phyloP scores from a whole-genome alignment of 2,888 invertebrate genomes.

The Philereme vetulata region DNA sequence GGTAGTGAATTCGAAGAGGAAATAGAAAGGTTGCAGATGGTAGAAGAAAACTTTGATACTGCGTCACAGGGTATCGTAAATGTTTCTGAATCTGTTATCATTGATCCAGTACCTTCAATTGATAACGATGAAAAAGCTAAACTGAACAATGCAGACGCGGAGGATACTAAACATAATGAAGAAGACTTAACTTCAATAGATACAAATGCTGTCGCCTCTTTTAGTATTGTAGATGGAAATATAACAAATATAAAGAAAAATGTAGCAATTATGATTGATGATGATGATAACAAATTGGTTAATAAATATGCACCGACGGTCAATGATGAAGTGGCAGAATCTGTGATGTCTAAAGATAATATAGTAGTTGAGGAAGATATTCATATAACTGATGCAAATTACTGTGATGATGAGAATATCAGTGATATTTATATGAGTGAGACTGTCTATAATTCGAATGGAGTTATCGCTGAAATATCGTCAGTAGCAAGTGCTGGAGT shows the following conservation, averaged over 20 bases:
- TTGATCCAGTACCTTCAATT: constrained; percentile 10
- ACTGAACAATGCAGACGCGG: constrained; percentile 9
- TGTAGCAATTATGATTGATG: constrained; percentile 31
- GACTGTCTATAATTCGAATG: background rate
- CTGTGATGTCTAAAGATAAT: constrained; percentile 1
- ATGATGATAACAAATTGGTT: constrained; percentile 18
- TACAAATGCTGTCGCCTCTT: background rate
- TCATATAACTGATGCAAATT: background rate
- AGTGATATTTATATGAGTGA: background rate
- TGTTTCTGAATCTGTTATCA: constrained; percentile 3
- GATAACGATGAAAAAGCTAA: background rate
- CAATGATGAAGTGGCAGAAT: background rate
- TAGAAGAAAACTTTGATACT: constrained; percentile 25
- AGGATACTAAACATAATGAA: constrained; percentile 5
- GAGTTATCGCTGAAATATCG: constrained; percentile 15
- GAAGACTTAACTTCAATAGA: background rate
- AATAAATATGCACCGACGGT: constrained; percentile 3
- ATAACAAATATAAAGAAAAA: background rate
- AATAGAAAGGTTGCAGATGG: constrained; percentile 29
- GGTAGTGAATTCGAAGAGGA: constrained; percentile 28
- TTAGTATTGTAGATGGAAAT: background rate
- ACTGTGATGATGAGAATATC: background rate
- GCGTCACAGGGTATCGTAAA: background rate
- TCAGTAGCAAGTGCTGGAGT: constrained; percentile 20
- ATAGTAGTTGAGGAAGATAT: background rate